Percentiles rank a stretch among this genome's conserved stretches.
phyloP scores from a whole-genome alignment of 2,888 invertebrate genomes.

The Nephrocerus scutellatus region DNA sequence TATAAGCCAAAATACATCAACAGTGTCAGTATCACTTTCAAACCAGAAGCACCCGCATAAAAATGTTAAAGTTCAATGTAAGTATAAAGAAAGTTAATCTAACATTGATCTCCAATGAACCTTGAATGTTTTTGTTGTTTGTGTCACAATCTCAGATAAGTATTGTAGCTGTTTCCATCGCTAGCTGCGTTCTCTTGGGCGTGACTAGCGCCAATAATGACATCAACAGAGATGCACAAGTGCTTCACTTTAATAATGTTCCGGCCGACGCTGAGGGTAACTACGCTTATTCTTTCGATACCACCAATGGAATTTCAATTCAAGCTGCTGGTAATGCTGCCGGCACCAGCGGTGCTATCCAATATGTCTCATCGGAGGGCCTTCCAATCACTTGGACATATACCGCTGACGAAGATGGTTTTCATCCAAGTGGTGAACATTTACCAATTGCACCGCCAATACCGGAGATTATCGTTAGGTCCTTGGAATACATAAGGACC shows the following conservation, averaged over 20 bases:
- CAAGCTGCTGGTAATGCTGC: slow-evolving; percentile 52
- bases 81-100: too few relatives aligned
- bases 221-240: slow-evolving; percentile 41
- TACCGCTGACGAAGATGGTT: slow-evolving; percentile 56
- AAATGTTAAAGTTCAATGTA: too few relatives aligned
- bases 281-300: slow-evolving; percentile 50
- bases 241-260: slow-evolving; percentile 46
- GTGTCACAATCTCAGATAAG: too few relatives aligned
- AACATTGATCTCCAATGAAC: too few relatives aligned
- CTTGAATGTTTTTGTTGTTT: too few relatives aligned
- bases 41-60: too few relatives aligned
- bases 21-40: too few relatives aligned
- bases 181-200: slow-evolving; percentile 33
- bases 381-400: slow-evolving; percentile 46
- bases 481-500: slow-evolving; percentile 50
- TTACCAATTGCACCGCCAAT: slow-evolving; percentile 51
- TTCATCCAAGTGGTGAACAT: slow-evolving; percentile 48
- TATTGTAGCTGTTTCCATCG: too few relatives aligned
- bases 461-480: slow-evolving; percentile 50
- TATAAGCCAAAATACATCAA: too few relatives aligned
- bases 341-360: slow-evolving; percentile 51
- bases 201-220: slow-evolving; percentile 38
- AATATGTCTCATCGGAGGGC: slow-evolving; percentile 54
- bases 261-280: slow-evolving; percentile 46
- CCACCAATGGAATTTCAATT: slow-evolving; percentile 55